Evolutionary conservation across 2,797 vertebrate species (phyloP), one percentile per base, ranked within the genome.

Genomic region (Phrynocephalus guinanensis): DNA sequence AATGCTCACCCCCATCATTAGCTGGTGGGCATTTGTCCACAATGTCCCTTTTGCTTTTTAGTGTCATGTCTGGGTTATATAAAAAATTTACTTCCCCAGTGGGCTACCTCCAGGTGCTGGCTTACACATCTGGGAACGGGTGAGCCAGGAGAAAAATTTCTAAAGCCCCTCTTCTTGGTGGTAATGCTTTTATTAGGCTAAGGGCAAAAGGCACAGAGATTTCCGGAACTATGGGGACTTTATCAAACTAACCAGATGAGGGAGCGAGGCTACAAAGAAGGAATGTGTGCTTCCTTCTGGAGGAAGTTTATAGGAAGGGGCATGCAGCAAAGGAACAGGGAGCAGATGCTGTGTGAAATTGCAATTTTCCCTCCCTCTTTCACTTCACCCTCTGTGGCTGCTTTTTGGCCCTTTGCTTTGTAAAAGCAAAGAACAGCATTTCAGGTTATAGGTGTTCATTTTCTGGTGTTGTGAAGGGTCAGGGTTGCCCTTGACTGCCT

Each of bases 271-370:
- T 4, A 0, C 77, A 82, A 86, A 88, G 38, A 63, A 84, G 9
- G 82, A 84, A 83, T 24, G 26, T 20, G 0, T 86, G 75, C 92
- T 93, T 86, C 44, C 26, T 88, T 79, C 71, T 1, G 78, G 89
- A 91, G 24, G 85, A 0, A 15, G 18, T 78, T 88, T 87, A 33
- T 72, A 66, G 89, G 92, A 92, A 87, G 92, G 91, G 91, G 91
- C 92, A 93, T 94, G 93, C 94, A 88, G 79, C 88, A 86, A 88
- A 85, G 81, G 84, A 92, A 90, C 91, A 91, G 84, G 85, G 86
- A 50, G 60, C 92, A 92, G 93, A 95, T 93, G 93, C 92, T 92
- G 93, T 92, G 92, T 86, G 92, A 92, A 92, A 91, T 87, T 82
- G 81, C 83, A 87, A 72, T 91, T 92, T 92, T 91, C 92, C 60